Conservation (phyloP, 2,113 vertebrate species). For the Thamnaconus septentrionalis region DNA sequence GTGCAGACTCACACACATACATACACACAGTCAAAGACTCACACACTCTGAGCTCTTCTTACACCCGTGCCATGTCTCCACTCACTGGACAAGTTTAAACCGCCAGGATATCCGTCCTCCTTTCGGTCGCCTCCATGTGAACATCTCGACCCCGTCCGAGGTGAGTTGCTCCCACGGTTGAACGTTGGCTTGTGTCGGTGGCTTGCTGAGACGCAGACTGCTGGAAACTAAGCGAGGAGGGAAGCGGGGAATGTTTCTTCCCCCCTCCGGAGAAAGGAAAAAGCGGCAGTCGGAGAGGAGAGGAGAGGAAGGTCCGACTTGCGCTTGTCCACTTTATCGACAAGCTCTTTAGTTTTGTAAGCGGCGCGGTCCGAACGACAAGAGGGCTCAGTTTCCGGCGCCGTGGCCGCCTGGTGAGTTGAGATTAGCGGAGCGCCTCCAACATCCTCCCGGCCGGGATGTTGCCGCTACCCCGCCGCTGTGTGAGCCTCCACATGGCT, state of each 20-base stretch:
- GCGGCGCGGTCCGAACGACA: too few relatives aligned
- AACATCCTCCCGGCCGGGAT: slow-evolving; percentile 56
- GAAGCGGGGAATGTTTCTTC: slow-evolving; percentile 28
- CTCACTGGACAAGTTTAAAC: slow-evolving; percentile 65
- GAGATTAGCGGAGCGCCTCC: slow-evolving; percentile 37
- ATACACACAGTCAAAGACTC: slow-evolving; percentile 1
- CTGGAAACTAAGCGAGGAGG: slow-evolving; percentile 39
- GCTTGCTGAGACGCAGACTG: slow-evolving; percentile 5
- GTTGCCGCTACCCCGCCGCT: slow-evolving; percentile 30
- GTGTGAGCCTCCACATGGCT: slow-evolving; percentile 11
- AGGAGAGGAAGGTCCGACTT: slow-evolving; percentile 43
- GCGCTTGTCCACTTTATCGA: slow-evolving; percentile 29
- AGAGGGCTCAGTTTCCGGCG: neutral
- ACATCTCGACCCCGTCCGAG: slow-evolving; percentile 38
- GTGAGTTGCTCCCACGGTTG: slow-evolving; percentile 45
- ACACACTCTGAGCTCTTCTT: slow-evolving; percentile 11
- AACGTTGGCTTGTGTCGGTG: slow-evolving; percentile 8
- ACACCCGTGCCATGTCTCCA: slow-evolving; percentile 21
- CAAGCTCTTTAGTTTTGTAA: too few relatives aligned
- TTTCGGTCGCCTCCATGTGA: slow-evolving; percentile 34
- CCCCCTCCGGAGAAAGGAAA: slow-evolving; percentile 25
- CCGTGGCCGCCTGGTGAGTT: neutral
- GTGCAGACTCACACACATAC: slow-evolving; percentile 33
- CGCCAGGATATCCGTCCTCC: slow-evolving; percentile 38
- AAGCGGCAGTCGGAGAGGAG: slow-evolving; percentile 29